Base-by-base conservation (phyloP, 2,113 vertebrate genomes). In the Seriola rivoliana region DNA sequence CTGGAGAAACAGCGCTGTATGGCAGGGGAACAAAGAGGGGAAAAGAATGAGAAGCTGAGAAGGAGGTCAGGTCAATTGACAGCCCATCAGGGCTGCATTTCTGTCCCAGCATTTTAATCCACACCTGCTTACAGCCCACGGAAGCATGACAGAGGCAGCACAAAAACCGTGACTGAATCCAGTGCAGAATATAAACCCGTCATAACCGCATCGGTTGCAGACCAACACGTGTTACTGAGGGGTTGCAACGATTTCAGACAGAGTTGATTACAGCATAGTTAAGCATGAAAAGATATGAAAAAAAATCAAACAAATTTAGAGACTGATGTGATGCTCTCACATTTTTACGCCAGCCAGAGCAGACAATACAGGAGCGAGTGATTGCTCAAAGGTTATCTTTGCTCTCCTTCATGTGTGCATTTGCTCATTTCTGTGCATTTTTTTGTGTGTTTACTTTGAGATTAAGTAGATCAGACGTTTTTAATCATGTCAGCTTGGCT, bases 61-160 rank as follows among this genome's bases (percentile, higher is more conserved):
- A 79, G 75, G 84, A 81, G 87, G 87, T 91, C 88, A 82, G 81
- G 88, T 72, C 86, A 73, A 42, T 12, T 74, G 82, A 86, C 83
- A 78, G 63, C 50, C n/a, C 77, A 87, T 77, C 34, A 60, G 76
- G 63, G 69, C 74, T 14, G 54, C 62, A 55, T 74, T 77, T 74
- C 34, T 60, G 78, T 82, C 69, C 60, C 3, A 4, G 52, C 46
- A 65, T 83, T 90, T 71, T 78, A 80, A 87, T 89, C 71, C 68
- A 55, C 74, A 72, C 88, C 86, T 85, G 86, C 4, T 72, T 62
- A 59, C 52, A 84, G 74, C 76, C 68, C 55, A 40, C 40, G 7
- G 71, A 74, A 66, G 57, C 44, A 58, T 21, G 54, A 80, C 54
- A 63, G 44, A 46, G 40, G 52, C 75, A 38, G 44, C 64, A 42